Evolutionary conservation across 2,797 vertebrate species (phyloP), one percentile per base, ranked within the genome.

Genomic region (Gorsachius magnificus): DNA sequence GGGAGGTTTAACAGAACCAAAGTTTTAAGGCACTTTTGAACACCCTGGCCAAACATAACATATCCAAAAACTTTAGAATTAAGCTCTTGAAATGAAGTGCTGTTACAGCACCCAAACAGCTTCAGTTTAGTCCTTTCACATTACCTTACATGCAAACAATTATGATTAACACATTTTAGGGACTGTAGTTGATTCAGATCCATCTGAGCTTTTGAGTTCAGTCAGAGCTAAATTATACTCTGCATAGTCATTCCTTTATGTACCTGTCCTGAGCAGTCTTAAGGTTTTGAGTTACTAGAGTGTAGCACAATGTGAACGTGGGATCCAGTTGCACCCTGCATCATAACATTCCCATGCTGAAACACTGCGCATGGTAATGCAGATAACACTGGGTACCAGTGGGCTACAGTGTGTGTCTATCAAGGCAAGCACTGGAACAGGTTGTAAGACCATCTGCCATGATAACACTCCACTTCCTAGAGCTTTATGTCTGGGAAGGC

Each of bases 391-490:
- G 58, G 20, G 26, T 54, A 43, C 31, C 38, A 84, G 46, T 46
- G 43, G 56, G 24, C 22, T 35, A 11, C 28, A 15, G 16, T 13
- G 41, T 0, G 0, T 66, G 5, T 84, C 68, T 74, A 0, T 33
- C 14, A 46, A 19, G 19, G 24, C 21, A 35, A 43, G 22, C 28
- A 20, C 29, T 84, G 75, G 29, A 69, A 29, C 19, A 65, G 25
- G 10, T 57, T 31, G 5, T 57, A 16, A 45, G 18, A 57, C 18
- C 31, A 53, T 57, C 31, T 46, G 31, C 33, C 26, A 1, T 61
- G 45, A 6, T 60, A 45, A 43, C 46, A 13, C 22, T 86, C 43
- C 9, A 10, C 53, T 77, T 80, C 15, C 24, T 64, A 20, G n/a
- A 83, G 22, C 38, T 83, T 93, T 20, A 1, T 43, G 9, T 53